Evolutionary conservation across 2,888 invertebrate species (phyloP), one percentile per base, ranked within the genome.

Genomic region (Bellardia bayeri): DNA sequence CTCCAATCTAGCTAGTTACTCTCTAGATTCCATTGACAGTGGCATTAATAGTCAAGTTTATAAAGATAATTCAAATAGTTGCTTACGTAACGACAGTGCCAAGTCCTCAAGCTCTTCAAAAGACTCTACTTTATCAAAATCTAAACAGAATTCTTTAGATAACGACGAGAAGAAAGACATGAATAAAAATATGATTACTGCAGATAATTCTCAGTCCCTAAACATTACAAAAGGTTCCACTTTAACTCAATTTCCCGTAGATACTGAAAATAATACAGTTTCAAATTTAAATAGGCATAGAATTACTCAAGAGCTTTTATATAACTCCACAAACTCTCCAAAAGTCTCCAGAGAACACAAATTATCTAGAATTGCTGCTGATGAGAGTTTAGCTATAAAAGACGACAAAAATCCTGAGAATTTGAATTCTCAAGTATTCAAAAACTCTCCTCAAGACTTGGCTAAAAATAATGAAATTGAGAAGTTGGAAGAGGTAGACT

Each of bases 311-410:
- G 49, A 37, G 11, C 5, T 16, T 75, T n/a, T 13, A 6, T 5
- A 7, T 16, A 66, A 58, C 14, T 33, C 14, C 13, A 23, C 23
- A 66, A 58, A 49, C 11, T 56, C 63, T 83, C 51, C 69, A 64
- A 71, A 71, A 7, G 4, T n/a, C 4, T 49, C 16, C 9, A 4
- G 0, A 37, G 14, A 11, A 7, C 8, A n/a, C 2, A 3, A 45
- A 16, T 0, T n/a, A 0, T 4, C 8, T 5, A 49, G 0, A 37
- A 30, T 40, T n/a, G 8, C 51, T 51, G 45, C 23, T 9, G 11
- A 42, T 42, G 4, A 14, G 8, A 9, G 2, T 58, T 8, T 8
- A 16, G 8, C 8, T 40, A 64, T 61, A 13, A 14, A n/a, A 16
- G 63, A 64, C 0, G 23, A 40, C 1, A 9, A 2, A n/a, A 40